Base-by-base conservation (phyloP, 1,140 invertebrate species). In the Mycetomoellerius zeteki region DNA sequence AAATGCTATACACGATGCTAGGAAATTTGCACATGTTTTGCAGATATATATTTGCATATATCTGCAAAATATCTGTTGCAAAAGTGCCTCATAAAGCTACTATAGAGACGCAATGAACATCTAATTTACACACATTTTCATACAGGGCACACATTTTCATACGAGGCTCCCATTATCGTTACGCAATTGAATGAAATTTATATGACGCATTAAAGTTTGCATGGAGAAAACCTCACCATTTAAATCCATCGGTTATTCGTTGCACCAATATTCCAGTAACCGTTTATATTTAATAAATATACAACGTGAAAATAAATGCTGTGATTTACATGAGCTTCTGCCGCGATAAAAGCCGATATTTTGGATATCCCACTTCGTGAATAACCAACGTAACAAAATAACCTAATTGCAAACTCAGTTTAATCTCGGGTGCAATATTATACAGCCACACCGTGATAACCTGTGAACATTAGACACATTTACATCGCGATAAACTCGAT, bases 391-490 rank as follows among this genome's bases (percentile, higher is more conserved):
- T 73, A 72, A 72, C 50, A 64, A 82, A 80, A 58, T 76, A 64
- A 71, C 69, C 30, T 82, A 75, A 72, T 71, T 82, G 69, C 69
- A 73, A 71, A 75, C 69, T 72, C 37, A 47, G 67, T 58, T 82
- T 71, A 72, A 73, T 82, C 80, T 56, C 52, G 69, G 6, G 6
- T 19, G 50, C 52, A 56, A 82, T 82, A 82, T 72, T 75, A 47
- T 75, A 52, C 27, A 56, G 14, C 69, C 54, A 6, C 27, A 56
- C 47, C 43, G 33, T 27, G 80, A 56, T 47, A 82, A 43, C 33
- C 52, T 60, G 21, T 19, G 33, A 37, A 21, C 33, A 27, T 71
- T 82, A 82, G 24, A 73, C 24, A 54, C 30, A 64, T 54, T 56
- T 73, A 56, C 8, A 56, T 24, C n/a, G 21, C 52, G 43, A 47